Conservation (phyloP, 1,140 invertebrate genomes). For the Liolophura sinensis region DNA sequence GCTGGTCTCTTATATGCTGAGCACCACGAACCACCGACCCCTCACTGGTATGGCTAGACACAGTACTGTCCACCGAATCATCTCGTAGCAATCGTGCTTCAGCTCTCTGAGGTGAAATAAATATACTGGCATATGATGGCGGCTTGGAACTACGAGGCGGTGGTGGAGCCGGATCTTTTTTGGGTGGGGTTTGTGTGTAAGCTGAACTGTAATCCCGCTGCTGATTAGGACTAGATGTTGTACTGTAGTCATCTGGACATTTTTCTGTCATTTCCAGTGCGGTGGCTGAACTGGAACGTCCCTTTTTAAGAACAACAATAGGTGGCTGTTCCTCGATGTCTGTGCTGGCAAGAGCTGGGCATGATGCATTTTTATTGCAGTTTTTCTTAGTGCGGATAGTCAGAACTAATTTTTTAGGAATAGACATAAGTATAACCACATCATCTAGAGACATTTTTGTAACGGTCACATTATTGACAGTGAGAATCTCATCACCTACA, state of each 20-base stretch:
- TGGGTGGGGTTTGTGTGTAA: slow-evolving; percentile 4
- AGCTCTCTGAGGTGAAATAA: slow-evolving; percentile 48
- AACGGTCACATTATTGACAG: slow-evolving; percentile 96
- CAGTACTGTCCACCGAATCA: slow-evolving; percentile 38
- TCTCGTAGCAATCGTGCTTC: slow-evolving; percentile 47
- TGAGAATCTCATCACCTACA: slow-evolving; percentile 98
- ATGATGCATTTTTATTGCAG: slow-evolving; percentile 53
- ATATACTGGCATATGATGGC: slow-evolving; percentile 46
- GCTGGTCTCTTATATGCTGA: no score
- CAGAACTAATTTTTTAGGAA: slow-evolving; percentile 90
- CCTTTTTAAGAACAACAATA: slow-evolving; percentile 91
- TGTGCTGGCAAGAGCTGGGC: slow-evolving; percentile 46
- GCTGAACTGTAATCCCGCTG: background rate
- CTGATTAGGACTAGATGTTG: slow-evolving; percentile 5
- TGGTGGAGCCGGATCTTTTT: slow-evolving; percentile 2
- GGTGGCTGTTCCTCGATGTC: slow-evolving; percentile 80
- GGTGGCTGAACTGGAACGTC: slow-evolving; percentile 47
- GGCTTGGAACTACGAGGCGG: background rate
- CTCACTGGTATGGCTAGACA: slow-evolving; percentile 44
- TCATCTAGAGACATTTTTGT: slow-evolving; percentile 97
- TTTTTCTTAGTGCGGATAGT: slow-evolving; percentile 71
- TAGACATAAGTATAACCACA: slow-evolving; percentile 99
- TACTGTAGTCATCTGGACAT: slow-evolving; percentile 65
- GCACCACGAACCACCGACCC: slow-evolving; percentile 38
- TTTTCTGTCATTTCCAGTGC: slow-evolving; percentile 78